phyloP scores from a whole-genome alignment of 2,113 vertebrate genomes.

The Chlorodrepanis virens region DNA sequence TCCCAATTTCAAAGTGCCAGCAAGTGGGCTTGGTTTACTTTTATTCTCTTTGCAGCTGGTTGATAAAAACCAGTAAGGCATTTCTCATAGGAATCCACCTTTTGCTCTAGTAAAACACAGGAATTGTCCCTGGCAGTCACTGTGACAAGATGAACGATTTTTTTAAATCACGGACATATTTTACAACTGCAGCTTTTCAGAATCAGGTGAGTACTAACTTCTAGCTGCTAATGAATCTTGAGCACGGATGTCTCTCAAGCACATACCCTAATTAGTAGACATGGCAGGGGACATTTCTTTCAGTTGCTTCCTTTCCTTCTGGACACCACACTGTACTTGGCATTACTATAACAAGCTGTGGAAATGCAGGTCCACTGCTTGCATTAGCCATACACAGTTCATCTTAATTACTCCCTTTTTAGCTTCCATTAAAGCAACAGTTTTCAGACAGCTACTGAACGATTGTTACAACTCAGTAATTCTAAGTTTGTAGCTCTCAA shows the following conservation, averaged over 20 bases:
- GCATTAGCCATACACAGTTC: background rate
- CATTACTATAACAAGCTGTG: background rate
- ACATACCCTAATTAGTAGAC: background rate
- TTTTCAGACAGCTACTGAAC: background rate
- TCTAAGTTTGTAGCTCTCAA: background rate
- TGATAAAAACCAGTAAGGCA: background rate
- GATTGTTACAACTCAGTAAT: background rate
- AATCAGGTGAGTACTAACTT: background rate
- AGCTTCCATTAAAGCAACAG: background rate
- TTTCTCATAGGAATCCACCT: background rate
- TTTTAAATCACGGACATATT: background rate
- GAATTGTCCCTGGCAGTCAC: background rate
- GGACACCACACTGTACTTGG: background rate
- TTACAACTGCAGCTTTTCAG: background rate
- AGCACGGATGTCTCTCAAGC: background rate
- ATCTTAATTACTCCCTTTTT: background rate
- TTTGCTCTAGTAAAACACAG: background rate
- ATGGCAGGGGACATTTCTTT: background rate
- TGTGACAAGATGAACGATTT: fast-evolving
- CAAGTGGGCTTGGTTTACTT: background rate
- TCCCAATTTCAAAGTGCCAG: background rate
- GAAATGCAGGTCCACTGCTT: background rate
- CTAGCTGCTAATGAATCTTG: background rate
- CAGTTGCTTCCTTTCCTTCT: background rate
- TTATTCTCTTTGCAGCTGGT: background rate